These are phyloP conservation scores for Cydia pomonella DNA, from an alignment of 1,140 invertebrate species.

Conservation along the genomic window DNA sequence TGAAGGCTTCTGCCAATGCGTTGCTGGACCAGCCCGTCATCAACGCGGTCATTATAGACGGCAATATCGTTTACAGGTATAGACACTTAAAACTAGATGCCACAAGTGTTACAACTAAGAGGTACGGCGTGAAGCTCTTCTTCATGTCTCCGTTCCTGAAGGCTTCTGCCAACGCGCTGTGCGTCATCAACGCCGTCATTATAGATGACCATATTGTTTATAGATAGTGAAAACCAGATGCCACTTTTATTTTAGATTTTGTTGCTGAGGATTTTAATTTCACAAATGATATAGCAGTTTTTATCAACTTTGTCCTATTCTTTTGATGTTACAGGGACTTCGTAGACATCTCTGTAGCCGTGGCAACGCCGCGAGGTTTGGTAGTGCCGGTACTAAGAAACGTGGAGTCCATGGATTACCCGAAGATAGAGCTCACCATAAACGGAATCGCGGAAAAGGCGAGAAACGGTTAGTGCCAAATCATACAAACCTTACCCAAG, in stretches of 20 bases:
- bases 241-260: too few relatives aligned
- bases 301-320: not conserved
- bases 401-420: constrained; percentile 98
- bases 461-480: constrained; percentile 82
- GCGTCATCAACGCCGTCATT: constrained; percentile 98
- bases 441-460: constrained; percentile 95
- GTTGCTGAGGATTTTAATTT: too few relatives aligned
- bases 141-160: constrained; percentile 99
- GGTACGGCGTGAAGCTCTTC: constrained; percentile 96
- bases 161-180: constrained; percentile 95
- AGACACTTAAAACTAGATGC: too few relatives aligned
- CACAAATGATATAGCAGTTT: too few relatives aligned
- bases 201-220: constrained; percentile 97
- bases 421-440: constrained; percentile 96
- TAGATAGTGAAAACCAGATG: constrained; percentile 57
- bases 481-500: too few relatives aligned
- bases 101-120: constrained; percentile 84
- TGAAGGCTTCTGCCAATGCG: constrained; percentile 96
- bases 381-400: constrained; percentile 99
- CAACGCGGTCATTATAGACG: constrained; percentile 97
- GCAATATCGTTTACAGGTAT: constrained; percentile 92
- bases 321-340: constrained; percentile 87
- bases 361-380: constrained; percentile 98
- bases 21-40: constrained; percentile 97
- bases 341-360: constrained; percentile 99